Percentiles rank a stretch among this genome's conserved stretches.
phyloP scores from a whole-genome alignment of 2,113 vertebrate species.

The Lasiurus cinereus region DNA sequence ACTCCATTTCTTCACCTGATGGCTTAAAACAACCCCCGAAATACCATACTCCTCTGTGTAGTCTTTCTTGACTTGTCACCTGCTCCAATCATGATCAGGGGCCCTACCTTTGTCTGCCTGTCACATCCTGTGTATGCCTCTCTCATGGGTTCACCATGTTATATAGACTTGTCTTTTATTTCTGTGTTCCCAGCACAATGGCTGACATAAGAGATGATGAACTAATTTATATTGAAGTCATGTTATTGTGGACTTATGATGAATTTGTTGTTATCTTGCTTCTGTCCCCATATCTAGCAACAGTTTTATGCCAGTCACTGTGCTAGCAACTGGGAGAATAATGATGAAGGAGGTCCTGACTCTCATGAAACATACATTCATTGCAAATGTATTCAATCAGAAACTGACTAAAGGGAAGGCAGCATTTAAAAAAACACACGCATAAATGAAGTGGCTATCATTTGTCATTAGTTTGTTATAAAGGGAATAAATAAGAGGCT shows the following conservation, averaged over 20 bases:
- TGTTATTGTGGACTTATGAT: background rate
- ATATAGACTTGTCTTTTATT: background rate
- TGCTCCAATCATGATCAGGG: background rate
- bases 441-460: background rate
- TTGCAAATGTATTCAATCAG: background rate
- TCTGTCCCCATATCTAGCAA: background rate
- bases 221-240: background rate
- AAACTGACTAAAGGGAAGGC: background rate
- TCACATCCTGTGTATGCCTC: background rate
- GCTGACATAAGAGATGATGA: background rate
- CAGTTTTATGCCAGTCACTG: background rate
- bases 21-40: background rate
- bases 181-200: background rate
- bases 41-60: background rate
- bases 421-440: background rate
- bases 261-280: background rate
- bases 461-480: background rate
- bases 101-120: background rate
- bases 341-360: background rate
- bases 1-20: background rate
- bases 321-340: background rate
- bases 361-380: background rate
- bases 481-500: background rate
- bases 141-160: rapidly evolving
- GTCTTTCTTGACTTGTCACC: background rate